Conservation (phyloP, 2,888 invertebrate genomes). For the Cantharis lateralis region DNA sequence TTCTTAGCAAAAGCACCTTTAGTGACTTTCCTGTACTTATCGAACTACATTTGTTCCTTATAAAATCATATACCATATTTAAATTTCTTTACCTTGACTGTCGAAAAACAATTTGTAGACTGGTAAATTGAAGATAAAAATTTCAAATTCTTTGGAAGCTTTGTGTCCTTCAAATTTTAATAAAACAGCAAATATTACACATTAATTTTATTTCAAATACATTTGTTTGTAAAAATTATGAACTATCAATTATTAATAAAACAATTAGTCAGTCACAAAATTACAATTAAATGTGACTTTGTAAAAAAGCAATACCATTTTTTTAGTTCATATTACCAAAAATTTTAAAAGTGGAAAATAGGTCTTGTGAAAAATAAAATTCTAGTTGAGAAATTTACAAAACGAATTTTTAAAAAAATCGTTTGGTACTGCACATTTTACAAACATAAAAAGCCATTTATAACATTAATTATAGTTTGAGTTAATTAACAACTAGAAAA, state of each 20-base stretch:
- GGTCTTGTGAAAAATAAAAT: neutral
- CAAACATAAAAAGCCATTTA: neutral
- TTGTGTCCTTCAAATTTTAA: neutral
- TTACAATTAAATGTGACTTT: conserved; percentile 17
- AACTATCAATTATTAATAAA: conserved; percentile 38
- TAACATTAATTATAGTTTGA: neutral
- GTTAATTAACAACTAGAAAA: conserved; percentile 16
- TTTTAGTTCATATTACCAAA: neutral
- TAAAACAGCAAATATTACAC: conserved; percentile 12
- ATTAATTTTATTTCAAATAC: conserved; percentile 44
- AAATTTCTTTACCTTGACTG: no score
- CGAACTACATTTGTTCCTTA: no score
- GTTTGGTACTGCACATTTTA: neutral
- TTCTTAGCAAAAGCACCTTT: no score
- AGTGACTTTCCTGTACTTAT: no score
- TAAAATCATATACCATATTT: no score
- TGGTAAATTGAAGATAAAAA: no score
- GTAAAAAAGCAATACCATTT: conserved; percentile 9
- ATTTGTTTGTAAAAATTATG: conserved; percentile 42
- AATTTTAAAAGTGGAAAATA: neutral
- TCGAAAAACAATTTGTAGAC: no score
- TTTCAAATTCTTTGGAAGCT: no score
- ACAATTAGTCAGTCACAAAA: conserved; percentile 35
- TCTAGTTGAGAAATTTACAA: neutral
- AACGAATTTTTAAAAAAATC: neutral